These are phyloP conservation scores for Emys orbicularis DNA, from an alignment of 2,797 vertebrate genomes.

Conservation along the genomic window DNA sequence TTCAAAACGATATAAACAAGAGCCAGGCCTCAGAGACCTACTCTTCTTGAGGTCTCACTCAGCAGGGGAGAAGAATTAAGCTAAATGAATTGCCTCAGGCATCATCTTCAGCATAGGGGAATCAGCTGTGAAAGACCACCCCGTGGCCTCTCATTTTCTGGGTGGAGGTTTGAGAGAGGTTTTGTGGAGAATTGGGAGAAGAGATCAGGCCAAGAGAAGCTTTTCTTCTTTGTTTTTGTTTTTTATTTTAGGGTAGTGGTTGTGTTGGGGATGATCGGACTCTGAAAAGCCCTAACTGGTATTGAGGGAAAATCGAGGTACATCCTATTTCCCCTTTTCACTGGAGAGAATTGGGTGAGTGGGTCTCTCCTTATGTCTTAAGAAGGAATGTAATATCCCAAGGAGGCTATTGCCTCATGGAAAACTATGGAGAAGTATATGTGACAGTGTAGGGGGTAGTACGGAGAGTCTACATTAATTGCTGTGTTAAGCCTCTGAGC, in stretches of 20 bases:
- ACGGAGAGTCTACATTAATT: not conserved
- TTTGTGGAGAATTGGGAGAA: not conserved
- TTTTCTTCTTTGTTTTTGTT: fast-evolving
- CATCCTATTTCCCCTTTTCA: not conserved
- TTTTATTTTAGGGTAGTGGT: not conserved
- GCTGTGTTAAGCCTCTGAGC: fast-evolving
- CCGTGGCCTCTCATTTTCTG: not conserved
- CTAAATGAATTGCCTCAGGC: not conserved
- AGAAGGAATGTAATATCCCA: not conserved
- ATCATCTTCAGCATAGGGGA: not conserved
- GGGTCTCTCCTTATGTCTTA: not conserved
- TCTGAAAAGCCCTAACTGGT: not conserved
- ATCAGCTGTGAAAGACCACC: not conserved
- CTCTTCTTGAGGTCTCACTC: not conserved
- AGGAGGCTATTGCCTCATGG: not conserved
- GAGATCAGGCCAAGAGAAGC: not conserved
- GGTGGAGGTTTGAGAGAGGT: not conserved
- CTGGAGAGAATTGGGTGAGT: not conserved
- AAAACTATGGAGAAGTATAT: not conserved
- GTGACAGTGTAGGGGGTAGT: fast-evolving
- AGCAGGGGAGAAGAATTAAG: not conserved
- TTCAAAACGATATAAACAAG: not conserved
- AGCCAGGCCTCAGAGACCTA: not conserved
- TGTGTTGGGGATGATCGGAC: not conserved
- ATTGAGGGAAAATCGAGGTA: fast-evolving